Evolutionary conservation across 2,113 vertebrate species (phyloP).

Genomic region (Saguinus midas): DNA sequence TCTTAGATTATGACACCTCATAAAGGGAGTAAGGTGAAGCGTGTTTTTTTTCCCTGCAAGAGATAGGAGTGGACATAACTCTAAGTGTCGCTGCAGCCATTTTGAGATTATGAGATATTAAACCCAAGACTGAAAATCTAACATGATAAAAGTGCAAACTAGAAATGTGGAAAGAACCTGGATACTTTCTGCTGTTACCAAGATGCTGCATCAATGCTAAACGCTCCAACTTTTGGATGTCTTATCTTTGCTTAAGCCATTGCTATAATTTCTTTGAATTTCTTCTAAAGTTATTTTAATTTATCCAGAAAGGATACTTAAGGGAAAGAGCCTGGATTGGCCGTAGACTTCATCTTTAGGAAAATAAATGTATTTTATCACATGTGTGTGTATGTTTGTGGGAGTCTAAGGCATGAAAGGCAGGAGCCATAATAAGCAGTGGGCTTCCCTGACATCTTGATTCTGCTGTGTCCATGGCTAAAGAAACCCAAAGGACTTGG

Average conservation of each 20-base stretch:
- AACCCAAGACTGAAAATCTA: neutral
- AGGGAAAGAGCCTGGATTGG: neutral
- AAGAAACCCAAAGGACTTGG: neutral
- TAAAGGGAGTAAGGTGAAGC: neutral
- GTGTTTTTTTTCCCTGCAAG: neutral
- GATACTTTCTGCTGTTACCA: neutral
- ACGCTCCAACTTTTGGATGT: neutral
- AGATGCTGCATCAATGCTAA: neutral
- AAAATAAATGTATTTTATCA: neutral
- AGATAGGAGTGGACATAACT: neutral
- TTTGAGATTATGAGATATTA: neutral
- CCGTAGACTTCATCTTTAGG: neutral
- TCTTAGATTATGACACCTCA: neutral
- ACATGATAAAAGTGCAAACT: neutral
- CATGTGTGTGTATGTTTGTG: neutral
- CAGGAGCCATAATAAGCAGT: neutral
- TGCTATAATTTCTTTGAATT: neutral
- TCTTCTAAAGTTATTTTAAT: neutral
- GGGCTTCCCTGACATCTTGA: neutral
- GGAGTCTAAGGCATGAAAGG: neutral
- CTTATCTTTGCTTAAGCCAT: neutral
- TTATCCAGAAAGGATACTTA: neutral
- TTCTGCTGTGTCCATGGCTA: neutral
- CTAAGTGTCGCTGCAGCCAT: neutral
- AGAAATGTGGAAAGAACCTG: neutral